These are phyloP conservation scores for Bubo blakistoni DNA, from an alignment of 2,113 vertebrate species.

Conservation along the genomic window DNA sequence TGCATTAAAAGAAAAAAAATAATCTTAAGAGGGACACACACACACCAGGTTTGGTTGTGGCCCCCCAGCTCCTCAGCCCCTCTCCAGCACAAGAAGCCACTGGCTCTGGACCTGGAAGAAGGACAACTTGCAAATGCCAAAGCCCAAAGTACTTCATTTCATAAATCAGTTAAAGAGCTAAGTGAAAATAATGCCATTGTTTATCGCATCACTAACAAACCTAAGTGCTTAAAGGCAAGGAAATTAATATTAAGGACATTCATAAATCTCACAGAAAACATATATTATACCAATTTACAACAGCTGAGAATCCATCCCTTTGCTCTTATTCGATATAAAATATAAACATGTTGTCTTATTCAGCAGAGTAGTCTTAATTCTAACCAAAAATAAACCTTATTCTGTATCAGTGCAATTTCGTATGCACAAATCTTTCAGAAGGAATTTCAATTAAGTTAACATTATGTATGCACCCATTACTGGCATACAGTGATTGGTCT, in stretches of 20 bases:
- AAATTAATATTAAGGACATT: conserved; percentile 65
- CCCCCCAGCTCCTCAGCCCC: background rate
- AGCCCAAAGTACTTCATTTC: background rate
- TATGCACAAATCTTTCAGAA: conserved; percentile 64
- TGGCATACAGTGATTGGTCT: conserved; percentile 40
- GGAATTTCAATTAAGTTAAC: conserved; percentile 66
- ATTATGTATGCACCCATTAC: conserved; percentile 68
- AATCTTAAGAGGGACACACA: background rate
- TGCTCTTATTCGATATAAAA: background rate
- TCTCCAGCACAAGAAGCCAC: background rate
- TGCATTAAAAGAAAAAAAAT: background rate
- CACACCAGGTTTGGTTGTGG: background rate
- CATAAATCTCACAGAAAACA: conserved; percentile 52
- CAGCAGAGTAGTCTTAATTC: conserved; percentile 12
- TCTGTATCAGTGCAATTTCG: conserved; percentile 55
- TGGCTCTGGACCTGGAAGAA: background rate
- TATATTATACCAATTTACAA: conserved; percentile 36
- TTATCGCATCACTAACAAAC: conserved; percentile 64
- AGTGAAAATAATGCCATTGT: conserved; percentile 65
- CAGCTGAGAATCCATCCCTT: background rate
- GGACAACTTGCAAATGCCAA: background rate
- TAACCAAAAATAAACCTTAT: conserved; percentile 52
- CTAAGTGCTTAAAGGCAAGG: conserved; percentile 63
- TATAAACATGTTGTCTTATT: background rate
- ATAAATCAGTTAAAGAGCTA: conserved; percentile 55